Percentiles rank a stretch among this genome's conserved stretches.
These are phyloP conservation scores for Probosciger aterrimus DNA, from an alignment of 2,113 vertebrate genomes.

Conservation along the genomic window DNA sequence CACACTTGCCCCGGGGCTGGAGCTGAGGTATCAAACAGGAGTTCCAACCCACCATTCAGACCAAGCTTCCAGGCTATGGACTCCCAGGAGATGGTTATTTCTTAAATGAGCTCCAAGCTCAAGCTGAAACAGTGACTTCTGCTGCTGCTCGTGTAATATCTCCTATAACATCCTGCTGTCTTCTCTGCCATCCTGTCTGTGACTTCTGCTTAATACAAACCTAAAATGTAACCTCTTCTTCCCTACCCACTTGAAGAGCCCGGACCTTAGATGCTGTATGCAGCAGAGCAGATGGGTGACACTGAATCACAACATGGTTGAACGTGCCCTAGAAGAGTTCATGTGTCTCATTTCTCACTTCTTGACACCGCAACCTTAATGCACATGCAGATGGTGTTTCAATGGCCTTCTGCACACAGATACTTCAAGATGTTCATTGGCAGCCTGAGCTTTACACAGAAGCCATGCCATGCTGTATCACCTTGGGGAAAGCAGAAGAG, in stretches of 20 bases:
- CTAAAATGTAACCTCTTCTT: fast-evolving
- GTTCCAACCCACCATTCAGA: neutral
- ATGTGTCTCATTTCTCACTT: neutral
- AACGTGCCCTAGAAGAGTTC: neutral
- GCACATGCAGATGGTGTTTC: neutral
- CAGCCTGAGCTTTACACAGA: neutral
- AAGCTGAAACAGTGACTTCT: neutral
- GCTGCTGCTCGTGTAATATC: neutral
- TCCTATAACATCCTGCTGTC: neutral
- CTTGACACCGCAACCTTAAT: neutral
- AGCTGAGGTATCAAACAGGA: neutral
- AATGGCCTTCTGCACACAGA: neutral
- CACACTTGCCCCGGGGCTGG: neutral
- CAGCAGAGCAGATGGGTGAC: neutral
- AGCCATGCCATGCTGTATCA: neutral
- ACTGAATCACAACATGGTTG: neutral
- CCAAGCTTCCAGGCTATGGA: neutral
- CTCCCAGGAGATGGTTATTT: neutral
- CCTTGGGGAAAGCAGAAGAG: neutral
- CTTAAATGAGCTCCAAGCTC: neutral
- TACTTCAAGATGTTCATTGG: neutral
- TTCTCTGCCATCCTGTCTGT: neutral
- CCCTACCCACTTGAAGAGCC: neutral
- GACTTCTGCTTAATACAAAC: neutral
- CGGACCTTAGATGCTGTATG: fast-evolving